These are phyloP conservation scores for Operophtera brumata DNA, from an alignment of 2,888 invertebrate genomes.

Conservation along the genomic window DNA sequence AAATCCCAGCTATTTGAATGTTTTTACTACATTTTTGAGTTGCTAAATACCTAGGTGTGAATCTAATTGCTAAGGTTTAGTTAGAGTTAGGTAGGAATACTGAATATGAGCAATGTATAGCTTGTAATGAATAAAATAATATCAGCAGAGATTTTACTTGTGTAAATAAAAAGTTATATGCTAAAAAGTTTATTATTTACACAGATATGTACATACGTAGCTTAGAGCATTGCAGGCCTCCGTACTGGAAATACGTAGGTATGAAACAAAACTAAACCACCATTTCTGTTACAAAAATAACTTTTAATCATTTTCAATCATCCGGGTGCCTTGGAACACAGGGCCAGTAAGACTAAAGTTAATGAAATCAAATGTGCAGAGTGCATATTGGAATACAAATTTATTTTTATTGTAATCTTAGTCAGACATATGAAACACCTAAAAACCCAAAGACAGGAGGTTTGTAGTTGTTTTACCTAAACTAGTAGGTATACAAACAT, in stretches of 20 bases:
- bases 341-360: background rate
- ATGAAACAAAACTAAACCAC: background rate
- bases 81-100: too few relatives aligned
- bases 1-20: too few relatives aligned
- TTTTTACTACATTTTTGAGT: too few relatives aligned
- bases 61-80: too few relatives aligned
- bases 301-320: conserved; percentile 18
- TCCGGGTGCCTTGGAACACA: background rate
- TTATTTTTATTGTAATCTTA: conserved; percentile 2
- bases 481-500: background rate
- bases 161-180: background rate
- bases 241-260: too few relatives aligned
- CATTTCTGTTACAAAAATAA: conserved; percentile 36
- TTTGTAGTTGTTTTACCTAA: background rate
- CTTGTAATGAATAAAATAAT: too few relatives aligned
- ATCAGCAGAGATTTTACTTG: too few relatives aligned
- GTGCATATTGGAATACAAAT: background rate
- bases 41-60: too few relatives aligned
- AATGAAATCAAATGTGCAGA: too few relatives aligned
- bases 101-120: too few relatives aligned
- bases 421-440: background rate
- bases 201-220: background rate
- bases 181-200: background rate
- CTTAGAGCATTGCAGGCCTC: too few relatives aligned
- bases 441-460: background rate